Conservation (phyloP, 1,140 invertebrate species). For the Lucilia sericata region DNA sequence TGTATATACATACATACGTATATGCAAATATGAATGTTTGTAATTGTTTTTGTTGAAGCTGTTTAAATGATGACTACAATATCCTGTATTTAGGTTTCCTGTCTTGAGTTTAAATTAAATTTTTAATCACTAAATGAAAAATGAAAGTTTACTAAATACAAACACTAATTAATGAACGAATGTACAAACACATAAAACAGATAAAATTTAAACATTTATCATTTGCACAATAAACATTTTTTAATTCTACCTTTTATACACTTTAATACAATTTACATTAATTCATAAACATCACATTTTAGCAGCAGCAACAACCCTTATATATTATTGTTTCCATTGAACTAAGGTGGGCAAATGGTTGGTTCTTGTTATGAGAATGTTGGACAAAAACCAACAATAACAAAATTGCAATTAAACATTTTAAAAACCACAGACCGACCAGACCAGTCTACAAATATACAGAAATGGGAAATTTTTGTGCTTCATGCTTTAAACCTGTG, state of each 20-base stretch:
- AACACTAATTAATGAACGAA: background rate
- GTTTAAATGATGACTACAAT: slow-evolving; percentile 12
- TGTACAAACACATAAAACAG: background rate
- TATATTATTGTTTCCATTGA: background rate
- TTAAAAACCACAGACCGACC: slow-evolving; percentile 1
- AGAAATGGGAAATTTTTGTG: background rate
- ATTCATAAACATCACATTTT: slow-evolving; percentile 9
- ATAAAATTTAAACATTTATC: background rate
- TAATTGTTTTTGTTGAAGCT: background rate
- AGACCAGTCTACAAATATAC: background rate
- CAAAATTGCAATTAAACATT: slow-evolving; percentile 17
- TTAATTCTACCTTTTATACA: background rate
- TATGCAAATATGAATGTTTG: too few relatives aligned
- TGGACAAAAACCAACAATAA: background rate
- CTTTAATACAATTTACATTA: slow-evolving; percentile 4
- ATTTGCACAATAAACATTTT: background rate
- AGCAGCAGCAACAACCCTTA: background rate
- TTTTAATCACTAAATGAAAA: slow-evolving; percentile 18
- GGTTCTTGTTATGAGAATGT: background rate
- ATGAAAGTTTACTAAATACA: background rate
- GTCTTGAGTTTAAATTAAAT: slow-evolving; percentile 34
- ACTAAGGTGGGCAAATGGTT: background rate
- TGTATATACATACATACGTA: too few relatives aligned
- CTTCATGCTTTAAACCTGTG: background rate
- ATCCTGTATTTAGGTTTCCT: slow-evolving; percentile 31